Base-by-base conservation (phyloP, 64 coral and sea anemone genomes). In the Anthopleura sola region DNA sequence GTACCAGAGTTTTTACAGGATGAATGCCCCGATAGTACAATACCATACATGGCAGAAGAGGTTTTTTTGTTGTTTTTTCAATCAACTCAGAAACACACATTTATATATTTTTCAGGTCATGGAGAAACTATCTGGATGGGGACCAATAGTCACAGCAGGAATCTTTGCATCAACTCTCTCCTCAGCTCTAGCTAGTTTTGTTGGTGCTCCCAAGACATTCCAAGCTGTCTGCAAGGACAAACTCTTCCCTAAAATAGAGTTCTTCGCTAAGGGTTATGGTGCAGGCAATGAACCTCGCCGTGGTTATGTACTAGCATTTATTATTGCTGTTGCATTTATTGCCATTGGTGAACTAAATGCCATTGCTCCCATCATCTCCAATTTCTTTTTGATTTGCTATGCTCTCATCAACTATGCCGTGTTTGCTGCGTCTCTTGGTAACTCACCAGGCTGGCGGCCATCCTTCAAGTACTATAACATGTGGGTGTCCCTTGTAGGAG, bases 151-250 rank as follows among this genome's bases (percentile, higher is more conserved):
- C 6, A 94, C 90, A 40, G 90, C 93, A 29, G 97, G 97, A 3
- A 99, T 99, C 50, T 99, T 99, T 90, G 92, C 97, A 31, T 94
- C 97, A 9, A 99, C 97, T 9, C 80, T 99, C n/a, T 99, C 97
- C 13, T 99, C 97, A 34, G 97, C 97, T 24, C 92, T 99, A 50
- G 97, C 97, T 66, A 99, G 93, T 82, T 86, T 99, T 81, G 97
- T 99, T 17, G 97, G 97, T 49, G 97, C 97, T 78, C 97, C 97
- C 13, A 99, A 99, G n/a, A 88, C 92, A 12, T 98, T 98, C 75
- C 95, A 98, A 78, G 95, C 95, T 37, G 95, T 98, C 0, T 94
- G 95, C 56, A 91, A 86, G 54, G 95, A 98, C 80, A 76, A 94
- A 23, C 64, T 98, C 20, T 98, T 98, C 84, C 95, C 95, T 28